Evolutionary conservation across 2,113 vertebrate species (phyloP).

Genomic region (Solenodon paradoxus): DNA sequence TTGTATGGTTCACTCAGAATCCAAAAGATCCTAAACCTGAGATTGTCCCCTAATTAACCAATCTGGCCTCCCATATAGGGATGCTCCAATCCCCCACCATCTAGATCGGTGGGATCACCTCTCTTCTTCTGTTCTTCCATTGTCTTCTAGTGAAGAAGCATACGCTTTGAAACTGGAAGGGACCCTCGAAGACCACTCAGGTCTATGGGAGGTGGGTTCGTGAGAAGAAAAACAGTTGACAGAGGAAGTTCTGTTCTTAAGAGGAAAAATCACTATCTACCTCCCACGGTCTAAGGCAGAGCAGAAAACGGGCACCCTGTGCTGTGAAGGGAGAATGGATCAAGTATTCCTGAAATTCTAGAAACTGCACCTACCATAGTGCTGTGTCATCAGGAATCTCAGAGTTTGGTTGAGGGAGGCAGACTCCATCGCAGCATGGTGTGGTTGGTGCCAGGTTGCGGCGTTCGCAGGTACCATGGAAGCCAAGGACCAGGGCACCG

Average conservation of each 20-base stretch:
- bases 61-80: neutral
- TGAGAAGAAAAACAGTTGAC: neutral
- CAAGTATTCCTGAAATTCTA: neutral
- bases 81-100: neutral
- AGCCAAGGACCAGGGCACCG: neutral
- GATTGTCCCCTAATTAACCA: neutral
- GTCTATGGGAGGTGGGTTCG: neutral
- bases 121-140: neutral
- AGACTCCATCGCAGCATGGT: fast-evolving
- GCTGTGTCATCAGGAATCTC: neutral
- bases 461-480: fast-evolving
- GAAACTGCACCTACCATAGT: neutral
- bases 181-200: neutral
- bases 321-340: neutral
- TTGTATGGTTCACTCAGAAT: neutral
- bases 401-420: neutral
- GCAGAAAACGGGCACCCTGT: neutral
- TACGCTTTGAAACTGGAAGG: neutral
- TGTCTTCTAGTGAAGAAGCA: neutral
- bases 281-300: neutral
- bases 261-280: neutral
- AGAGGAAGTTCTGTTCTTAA: neutral
- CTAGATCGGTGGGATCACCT: neutral
- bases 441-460: fast-evolving
- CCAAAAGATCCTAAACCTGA: neutral